Conservation (phyloP, 2,797 vertebrate genomes). For the Morelia viridis region DNA sequence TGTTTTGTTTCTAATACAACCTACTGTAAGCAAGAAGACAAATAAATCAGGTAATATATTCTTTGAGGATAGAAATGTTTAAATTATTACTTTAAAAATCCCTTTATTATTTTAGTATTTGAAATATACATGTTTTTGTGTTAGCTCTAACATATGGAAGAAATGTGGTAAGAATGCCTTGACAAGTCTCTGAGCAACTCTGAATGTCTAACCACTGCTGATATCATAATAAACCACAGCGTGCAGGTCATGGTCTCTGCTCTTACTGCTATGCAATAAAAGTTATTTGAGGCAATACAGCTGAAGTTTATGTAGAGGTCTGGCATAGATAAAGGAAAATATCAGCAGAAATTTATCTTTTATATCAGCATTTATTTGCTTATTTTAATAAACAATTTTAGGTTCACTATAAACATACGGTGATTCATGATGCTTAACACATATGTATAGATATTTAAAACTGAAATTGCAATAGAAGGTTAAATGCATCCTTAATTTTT, state of each 20-base stretch:
- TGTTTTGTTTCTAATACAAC: slow-evolving; percentile 11
- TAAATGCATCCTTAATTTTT: slow-evolving; percentile 4
- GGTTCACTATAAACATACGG: not conserved
- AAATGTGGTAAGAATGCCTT: slow-evolving; percentile 67
- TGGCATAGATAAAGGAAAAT: slow-evolving; percentile 25
- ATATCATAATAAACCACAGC: slow-evolving; percentile 59
- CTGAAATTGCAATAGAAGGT: slow-evolving; percentile 28
- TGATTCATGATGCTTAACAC: not conserved
- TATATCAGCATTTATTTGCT: slow-evolving; percentile 35
- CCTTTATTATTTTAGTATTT: slow-evolving; percentile 62
- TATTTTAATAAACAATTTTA: slow-evolving; percentile 1
- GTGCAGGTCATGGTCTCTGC: slow-evolving; percentile 50
- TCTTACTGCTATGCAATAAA: slow-evolving; percentile 34
- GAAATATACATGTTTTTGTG: slow-evolving; percentile 51
- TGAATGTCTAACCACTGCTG: slow-evolving; percentile 60
- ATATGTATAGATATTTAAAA: not conserved
- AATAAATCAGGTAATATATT: slow-evolving; percentile 46
- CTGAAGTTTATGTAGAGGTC: slow-evolving; percentile 33
- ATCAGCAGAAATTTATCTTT: slow-evolving; percentile 34
- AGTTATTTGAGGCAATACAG: slow-evolving; percentile 45
- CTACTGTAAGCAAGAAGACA: slow-evolving; percentile 20
- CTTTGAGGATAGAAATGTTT: slow-evolving; percentile 29
- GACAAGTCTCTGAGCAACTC: slow-evolving; percentile 64
- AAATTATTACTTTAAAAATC: slow-evolving; percentile 56
- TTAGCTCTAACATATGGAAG: slow-evolving; percentile 66